Base-by-base conservation (phyloP, 2,888 invertebrate species). In the Osedax fenrisi region DNA sequence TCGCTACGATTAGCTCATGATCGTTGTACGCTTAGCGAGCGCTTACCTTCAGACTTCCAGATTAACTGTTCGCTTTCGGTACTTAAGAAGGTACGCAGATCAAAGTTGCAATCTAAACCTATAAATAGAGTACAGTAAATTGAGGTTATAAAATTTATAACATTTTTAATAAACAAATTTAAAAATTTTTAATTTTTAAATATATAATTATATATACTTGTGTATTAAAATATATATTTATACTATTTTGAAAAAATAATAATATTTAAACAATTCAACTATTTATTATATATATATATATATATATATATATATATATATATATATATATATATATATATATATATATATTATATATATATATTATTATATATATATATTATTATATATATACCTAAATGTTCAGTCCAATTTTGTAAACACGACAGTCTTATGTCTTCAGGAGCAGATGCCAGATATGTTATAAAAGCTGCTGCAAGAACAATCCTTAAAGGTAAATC, bases 51-150 rank as follows among this genome's bases (percentile, higher is more conserved):
- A 0, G 90, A 88, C 81, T 91, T 90, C 93, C 94, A 94, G 78
- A 89, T 89, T 70, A 94, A 84, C 80, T 90, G 89, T 80, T 92
- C 91, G 76, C 90, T 87, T 84, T 92, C 91, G 0, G 88, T 87
- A 67, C 88, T 87, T 73, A 90, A 83, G 80, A 89, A 89, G 56
- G 56, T 84, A 71, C 87, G 84, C 67, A 89, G 68, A 24, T 78
- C 78, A 70, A 78, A 78, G 23, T 62, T 67, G 10, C n/a, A n/a
- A n/a, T 41, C 41, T 41, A 41, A 1, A 41, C 22, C 73, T 41
- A 17, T 41, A 41, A 41, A 41, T n/a, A n/a, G n/a, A n/a, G n/a
- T n/a, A n/a, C n/a, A n/a, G n/a, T n/a, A n/a, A n/a, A n/a, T n/a
- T n/a, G n/a, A n/a, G n/a, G n/a, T n/a, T n/a, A n/a, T n/a, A n/a